Evolutionary conservation across 2,888 invertebrate species (phyloP).

Genomic region (Acanthosepion pharaonis): DNA sequence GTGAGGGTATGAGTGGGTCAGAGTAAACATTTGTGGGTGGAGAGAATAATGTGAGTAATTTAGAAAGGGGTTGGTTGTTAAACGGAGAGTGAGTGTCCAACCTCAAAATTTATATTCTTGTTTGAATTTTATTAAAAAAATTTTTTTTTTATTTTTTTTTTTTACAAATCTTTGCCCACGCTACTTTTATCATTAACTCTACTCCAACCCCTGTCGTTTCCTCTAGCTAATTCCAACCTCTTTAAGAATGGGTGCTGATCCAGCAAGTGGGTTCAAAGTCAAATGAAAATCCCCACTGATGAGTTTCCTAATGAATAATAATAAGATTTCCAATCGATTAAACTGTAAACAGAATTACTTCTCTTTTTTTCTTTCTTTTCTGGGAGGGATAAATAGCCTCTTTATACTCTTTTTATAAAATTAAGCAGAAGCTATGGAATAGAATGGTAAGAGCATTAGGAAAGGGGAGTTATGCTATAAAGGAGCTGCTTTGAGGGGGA

Average conservation of each 20-base stretch:
- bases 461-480: neutral
- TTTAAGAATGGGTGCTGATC: neutral
- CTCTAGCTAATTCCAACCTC: neutral
- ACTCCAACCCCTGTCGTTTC: neutral
- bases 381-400: slow-evolving; percentile 14
- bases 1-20: neutral
- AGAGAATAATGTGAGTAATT: neutral
- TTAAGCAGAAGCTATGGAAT: neutral
- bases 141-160: neutral
- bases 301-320: neutral
- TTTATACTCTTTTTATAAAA: neutral
- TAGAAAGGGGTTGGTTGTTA: neutral
- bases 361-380: neutral
- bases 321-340: neutral
- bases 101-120: neutral
- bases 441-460: neutral
- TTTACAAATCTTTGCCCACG: neutral
- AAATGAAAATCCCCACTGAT: neutral
- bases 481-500: neutral
- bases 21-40: neutral
- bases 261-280: neutral
- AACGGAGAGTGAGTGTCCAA: neutral
- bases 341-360: neutral
- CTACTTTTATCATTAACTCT: neutral
- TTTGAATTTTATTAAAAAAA: neutral